Percentiles rank a stretch among this genome's conserved stretches.
These are phyloP conservation scores for Coryphaenoides rupestris DNA, from an alignment of 2,113 vertebrate species.

Conservation along the genomic window DNA sequence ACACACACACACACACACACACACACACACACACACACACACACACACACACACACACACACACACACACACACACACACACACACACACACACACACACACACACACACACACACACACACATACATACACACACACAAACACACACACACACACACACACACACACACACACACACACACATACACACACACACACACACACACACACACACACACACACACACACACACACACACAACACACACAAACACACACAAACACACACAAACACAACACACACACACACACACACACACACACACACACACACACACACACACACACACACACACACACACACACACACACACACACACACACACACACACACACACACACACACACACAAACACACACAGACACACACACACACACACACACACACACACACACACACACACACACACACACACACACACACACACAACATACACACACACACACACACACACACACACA, in stretches of 20 bases:
- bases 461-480: too few relatives aligned
- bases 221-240: slow-evolving; percentile 6
- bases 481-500: background rate
- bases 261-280: slow-evolving; percentile 9
- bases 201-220: background rate
- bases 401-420: slow-evolving; percentile 4
- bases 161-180: background rate
- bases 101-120: background rate
- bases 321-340: background rate
- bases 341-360: slow-evolving; percentile 7
- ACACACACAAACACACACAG: background rate
- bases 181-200: background rate
- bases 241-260: slow-evolving; percentile 27
- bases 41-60: background rate
- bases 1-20: slow-evolving; percentile 14
- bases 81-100: slow-evolving; percentile 2
- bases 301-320: background rate
- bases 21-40: slow-evolving; percentile 26
- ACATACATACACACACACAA: background rate
- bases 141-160: background rate
- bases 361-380: background rate
- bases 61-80: background rate
- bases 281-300: slow-evolving; percentile 28
- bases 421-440: background rate
- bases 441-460: background rate